Conservation (phyloP, 2,888 invertebrate species). For the Criorhina ranunculi region DNA sequence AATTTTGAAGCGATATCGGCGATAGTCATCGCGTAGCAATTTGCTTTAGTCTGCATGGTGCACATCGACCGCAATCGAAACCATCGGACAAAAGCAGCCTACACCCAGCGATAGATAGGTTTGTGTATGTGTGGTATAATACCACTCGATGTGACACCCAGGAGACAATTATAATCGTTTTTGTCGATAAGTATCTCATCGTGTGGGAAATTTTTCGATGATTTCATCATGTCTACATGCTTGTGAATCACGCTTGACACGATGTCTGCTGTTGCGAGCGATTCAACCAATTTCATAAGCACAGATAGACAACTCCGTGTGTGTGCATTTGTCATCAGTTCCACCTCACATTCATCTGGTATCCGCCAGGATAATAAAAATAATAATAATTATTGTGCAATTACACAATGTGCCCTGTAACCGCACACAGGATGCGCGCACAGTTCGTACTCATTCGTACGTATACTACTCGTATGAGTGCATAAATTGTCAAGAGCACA, state of each 20-base stretch:
- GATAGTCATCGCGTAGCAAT: slow-evolving; percentile 63
- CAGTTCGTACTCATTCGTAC: slow-evolving; percentile 16
- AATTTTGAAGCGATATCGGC: slow-evolving; percentile 43
- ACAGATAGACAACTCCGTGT: neutral
- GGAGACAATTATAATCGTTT: slow-evolving; percentile 70
- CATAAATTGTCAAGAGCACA: slow-evolving; percentile 58
- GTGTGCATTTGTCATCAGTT: slow-evolving; percentile 23
- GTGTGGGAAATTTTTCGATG: slow-evolving; percentile 64
- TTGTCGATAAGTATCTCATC: slow-evolving; percentile 71
- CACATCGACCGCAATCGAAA: slow-evolving; percentile 59
- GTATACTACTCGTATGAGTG: too few species aligned
- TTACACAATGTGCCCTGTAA: slow-evolving; percentile 56
- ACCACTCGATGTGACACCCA: slow-evolving; percentile 56
- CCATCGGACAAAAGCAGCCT: slow-evolving; percentile 63
- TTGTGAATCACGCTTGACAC: slow-evolving; percentile 70
- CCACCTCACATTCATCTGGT: slow-evolving; percentile 34
- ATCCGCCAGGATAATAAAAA: slow-evolving; percentile 46
- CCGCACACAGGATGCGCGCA: slow-evolving; percentile 55
- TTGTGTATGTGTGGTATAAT: slow-evolving; percentile 30
- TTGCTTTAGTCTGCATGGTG: slow-evolving; percentile 39
- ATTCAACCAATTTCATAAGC: slow-evolving; percentile 65
- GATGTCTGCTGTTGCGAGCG: slow-evolving; percentile 44
- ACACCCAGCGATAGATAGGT: slow-evolving; percentile 13
- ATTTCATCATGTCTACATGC: slow-evolving; percentile 70
- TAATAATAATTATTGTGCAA: slow-evolving; percentile 72